Evolutionary conservation across 1,140 invertebrate genomes (phyloP).

Genomic region (Coboldia fuscipes): DNA sequence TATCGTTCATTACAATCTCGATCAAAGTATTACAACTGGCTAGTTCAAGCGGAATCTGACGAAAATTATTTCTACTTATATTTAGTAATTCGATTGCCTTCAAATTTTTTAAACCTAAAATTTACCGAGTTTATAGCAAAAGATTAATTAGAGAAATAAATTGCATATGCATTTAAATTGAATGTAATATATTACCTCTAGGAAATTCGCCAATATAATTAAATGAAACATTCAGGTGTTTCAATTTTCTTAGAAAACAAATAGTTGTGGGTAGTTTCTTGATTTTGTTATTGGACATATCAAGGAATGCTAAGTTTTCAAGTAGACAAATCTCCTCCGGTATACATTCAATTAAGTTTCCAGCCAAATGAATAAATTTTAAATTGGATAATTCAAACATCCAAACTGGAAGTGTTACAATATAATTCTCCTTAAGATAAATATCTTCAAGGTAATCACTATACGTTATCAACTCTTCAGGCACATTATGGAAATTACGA

Average conservation of each 20-base stretch:
- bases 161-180: not conserved
- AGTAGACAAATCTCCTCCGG: constrained; percentile 16
- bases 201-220: constrained; percentile 14
- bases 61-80: constrained; percentile 15
- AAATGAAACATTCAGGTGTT: constrained; percentile 14
- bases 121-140: not conserved
- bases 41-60: constrained; percentile 13
- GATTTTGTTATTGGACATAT: constrained; percentile 17
- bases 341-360: constrained; percentile 13
- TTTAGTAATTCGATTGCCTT: constrained; percentile 13
- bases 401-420: constrained; percentile 18
- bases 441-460: constrained; percentile 16
- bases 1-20: constrained; percentile 18
- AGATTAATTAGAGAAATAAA: not conserved
- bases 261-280: constrained; percentile 12
- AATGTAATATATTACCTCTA: constrained; percentile 9
- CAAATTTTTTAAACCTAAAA: not conserved
- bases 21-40: constrained; percentile 14
- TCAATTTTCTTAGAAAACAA: constrained; percentile 10
- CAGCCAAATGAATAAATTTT: constrained; percentile 17
- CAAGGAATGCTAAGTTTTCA: constrained; percentile 18
- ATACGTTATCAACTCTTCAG: constrained; percentile 16
- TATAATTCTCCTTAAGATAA: constrained; percentile 19
- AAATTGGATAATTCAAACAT: constrained; percentile 16
- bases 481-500: constrained; percentile 18